These are phyloP conservation scores for Rotaria macrura DNA, from an alignment of 2,888 invertebrate genomes.

Conservation along the genomic window DNA sequence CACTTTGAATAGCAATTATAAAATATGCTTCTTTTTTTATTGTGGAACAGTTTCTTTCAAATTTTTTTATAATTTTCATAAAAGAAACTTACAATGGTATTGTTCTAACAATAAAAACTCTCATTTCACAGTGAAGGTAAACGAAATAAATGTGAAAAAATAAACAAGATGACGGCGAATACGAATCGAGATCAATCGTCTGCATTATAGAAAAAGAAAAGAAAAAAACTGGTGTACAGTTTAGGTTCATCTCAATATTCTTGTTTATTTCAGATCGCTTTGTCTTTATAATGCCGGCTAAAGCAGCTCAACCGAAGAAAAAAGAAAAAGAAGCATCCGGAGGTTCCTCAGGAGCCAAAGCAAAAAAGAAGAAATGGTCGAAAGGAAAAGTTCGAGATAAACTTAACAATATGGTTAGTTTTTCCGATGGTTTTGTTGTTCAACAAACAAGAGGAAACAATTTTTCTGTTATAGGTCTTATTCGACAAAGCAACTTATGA, in stretches of 20 bases:
- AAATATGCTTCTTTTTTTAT: not conserved
- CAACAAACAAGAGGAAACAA: too few species aligned
- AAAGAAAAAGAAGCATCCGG: not conserved
- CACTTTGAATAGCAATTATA: not conserved
- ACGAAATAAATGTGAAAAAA: not conserved
- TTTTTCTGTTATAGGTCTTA: constrained; percentile 50
- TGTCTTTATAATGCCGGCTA: not conserved
- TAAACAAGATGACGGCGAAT: constrained; percentile 15
- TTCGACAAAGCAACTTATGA: constrained; percentile 97
- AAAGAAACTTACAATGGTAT: not conserved
- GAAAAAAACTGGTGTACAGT: not conserved
- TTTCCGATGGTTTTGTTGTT: not conserved
- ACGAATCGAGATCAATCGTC: not conserved
- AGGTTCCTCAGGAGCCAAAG: not conserved
- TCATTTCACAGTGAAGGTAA: not conserved
- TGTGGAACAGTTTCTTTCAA: not conserved
- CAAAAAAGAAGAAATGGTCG: constrained; percentile 85
- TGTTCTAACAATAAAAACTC: not conserved
- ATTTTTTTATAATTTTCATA: too few species aligned
- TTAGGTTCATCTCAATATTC: not conserved
- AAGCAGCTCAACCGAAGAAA: not conserved
- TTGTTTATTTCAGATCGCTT: too few species aligned
- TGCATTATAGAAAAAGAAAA: not conserved
- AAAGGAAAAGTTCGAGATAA: constrained; percentile 99
- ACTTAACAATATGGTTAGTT: constrained; percentile 82